Evolutionary conservation across 2,113 vertebrate species (phyloP).

Genomic region (Mesoclemmys tuberculata): DNA sequence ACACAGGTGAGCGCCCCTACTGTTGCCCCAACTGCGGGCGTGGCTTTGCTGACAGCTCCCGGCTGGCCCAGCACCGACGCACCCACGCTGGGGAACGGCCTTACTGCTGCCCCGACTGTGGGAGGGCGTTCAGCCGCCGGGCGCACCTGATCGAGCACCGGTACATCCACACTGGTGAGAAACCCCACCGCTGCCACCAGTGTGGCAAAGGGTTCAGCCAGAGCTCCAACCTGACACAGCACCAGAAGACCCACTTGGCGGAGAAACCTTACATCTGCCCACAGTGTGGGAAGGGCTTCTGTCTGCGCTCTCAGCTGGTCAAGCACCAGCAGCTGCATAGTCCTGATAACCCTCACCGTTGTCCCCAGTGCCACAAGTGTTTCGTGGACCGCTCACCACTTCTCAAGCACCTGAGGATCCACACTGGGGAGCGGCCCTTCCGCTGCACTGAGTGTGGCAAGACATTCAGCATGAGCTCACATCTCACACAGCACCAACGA

Average conservation of each 20-base stretch:
- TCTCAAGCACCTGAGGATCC: conserved; percentile 34
- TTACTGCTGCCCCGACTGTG: conserved; percentile 34
- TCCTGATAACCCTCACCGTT: neutral
- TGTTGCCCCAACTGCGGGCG: neutral
- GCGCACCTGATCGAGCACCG: neutral
- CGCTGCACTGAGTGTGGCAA: neutral
- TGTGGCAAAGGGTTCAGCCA: conserved; percentile 70
- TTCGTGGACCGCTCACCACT: neutral
- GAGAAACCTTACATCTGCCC: neutral
- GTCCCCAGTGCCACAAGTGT: neutral
- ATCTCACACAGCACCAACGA: neutral
- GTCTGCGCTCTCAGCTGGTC: neutral
- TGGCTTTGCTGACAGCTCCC: conserved; percentile 50
- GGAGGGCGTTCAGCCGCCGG: neutral
- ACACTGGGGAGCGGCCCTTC: conserved; percentile 32
- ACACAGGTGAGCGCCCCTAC: neutral
- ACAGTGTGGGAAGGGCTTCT: neutral
- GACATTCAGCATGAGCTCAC: neutral
- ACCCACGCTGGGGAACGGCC: conserved; percentile 67
- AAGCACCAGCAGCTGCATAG: neutral
- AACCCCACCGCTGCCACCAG: neutral
- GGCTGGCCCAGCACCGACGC: conserved; percentile 63
- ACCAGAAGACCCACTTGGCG: conserved; percentile 54
- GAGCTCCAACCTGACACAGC: conserved; percentile 68
- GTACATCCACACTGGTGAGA: neutral